Conservation (phyloP, 1,140 invertebrate species). For the Meteorus sp. region DNA sequence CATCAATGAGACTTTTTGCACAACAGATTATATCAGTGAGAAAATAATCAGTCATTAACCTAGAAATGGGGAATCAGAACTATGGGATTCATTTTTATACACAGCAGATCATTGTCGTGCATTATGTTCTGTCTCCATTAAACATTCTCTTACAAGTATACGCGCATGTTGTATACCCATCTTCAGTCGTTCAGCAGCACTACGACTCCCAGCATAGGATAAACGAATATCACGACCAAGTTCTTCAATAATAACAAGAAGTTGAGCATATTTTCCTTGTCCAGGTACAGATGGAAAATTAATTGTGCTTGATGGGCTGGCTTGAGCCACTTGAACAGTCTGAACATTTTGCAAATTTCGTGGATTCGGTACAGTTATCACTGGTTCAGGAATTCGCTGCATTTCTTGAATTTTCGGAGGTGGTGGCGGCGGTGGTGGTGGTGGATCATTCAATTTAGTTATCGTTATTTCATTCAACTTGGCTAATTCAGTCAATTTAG, state of each 20-base stretch:
- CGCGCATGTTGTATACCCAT: conserved; percentile 79
- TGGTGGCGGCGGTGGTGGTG: conserved; percentile 30
- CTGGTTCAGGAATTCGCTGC: conserved; percentile 54
- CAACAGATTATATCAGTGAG: conserved; percentile 1
- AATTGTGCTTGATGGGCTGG: conserved; percentile 52
- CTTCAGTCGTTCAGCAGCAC: conserved; percentile 76
- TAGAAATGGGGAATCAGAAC: no score
- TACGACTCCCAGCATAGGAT: conserved; percentile 80
- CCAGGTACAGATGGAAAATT: conserved; percentile 55
- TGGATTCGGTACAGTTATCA: conserved; percentile 58
- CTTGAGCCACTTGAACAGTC: conserved; percentile 49
- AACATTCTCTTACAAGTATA: conserved; percentile 79
- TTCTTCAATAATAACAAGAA: conserved; percentile 82
- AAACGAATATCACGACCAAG: conserved; percentile 80
- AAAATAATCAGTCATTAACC: conserved; percentile 15
- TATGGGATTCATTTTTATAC: no score
- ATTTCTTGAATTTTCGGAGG: conserved; percentile 44
- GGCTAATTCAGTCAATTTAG: conserved; percentile 53
- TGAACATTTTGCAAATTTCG: conserved; percentile 54
- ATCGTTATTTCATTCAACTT: conserved; percentile 58
- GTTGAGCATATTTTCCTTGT: conserved; percentile 72
- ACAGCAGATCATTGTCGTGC: conserved; percentile 63
- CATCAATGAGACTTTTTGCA: conserved; percentile 17
- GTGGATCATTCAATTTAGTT: conserved; percentile 54
- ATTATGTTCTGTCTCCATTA: conserved; percentile 78